These are phyloP conservation scores for Netelia inedita DNA, from an alignment of 2,888 invertebrate genomes.

Conservation along the genomic window DNA sequence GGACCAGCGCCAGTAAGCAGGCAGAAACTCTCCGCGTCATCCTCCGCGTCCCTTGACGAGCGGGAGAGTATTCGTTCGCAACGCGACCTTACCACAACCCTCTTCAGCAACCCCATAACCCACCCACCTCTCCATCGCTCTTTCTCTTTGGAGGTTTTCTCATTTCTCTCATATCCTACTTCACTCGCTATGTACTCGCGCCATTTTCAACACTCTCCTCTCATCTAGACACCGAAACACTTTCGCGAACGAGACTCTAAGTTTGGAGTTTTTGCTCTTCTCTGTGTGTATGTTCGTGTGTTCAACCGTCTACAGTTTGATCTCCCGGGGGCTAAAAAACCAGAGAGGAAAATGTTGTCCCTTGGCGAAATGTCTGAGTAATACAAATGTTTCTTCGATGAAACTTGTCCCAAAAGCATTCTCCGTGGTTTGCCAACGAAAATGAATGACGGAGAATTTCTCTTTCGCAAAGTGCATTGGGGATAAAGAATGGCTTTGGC, in stretches of 20 bases:
- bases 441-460: not conserved
- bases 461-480: not conserved
- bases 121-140: slow-evolving; percentile 25
- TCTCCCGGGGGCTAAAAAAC: not conserved
- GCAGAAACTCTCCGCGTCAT: slow-evolving; percentile 74
- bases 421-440: not conserved
- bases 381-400: not conserved
- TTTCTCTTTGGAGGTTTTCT: slow-evolving; percentile 30
- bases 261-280: not conserved
- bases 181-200: slow-evolving; percentile 44
- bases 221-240: not conserved
- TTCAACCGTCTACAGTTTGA: not conserved
- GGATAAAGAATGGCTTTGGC: not conserved
- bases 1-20: slow-evolving; percentile 67
- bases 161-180: not conserved
- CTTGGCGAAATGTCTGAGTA: not conserved
- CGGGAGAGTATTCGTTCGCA: slow-evolving; percentile 51
- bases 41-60: slow-evolving; percentile 76
- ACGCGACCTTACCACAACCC: slow-evolving; percentile 49
- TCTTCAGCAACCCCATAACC: slow-evolving; percentile 34
- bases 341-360: not conserved
- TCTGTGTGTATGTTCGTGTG: not conserved
- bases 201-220: slow-evolving; percentile 36
- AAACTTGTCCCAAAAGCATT: not conserved
- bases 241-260: not conserved